Percentiles rank a stretch among this genome's conserved stretches.
phyloP scores from a whole-genome alignment of 1,140 invertebrate species.

The Leguminivora glycinivorella region DNA sequence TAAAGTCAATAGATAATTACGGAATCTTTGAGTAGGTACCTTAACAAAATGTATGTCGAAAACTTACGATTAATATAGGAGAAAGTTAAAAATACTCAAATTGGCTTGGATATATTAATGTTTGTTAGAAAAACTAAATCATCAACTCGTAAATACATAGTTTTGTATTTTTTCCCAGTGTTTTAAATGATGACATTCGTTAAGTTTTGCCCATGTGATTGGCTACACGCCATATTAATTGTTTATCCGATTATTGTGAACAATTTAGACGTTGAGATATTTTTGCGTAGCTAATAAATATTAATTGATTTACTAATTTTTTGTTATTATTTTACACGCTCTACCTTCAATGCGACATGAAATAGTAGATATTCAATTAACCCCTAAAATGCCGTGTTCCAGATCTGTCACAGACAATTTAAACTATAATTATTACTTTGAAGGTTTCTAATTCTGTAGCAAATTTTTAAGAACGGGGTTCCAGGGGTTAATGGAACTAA shows the following conservation, averaged over 20 bases:
- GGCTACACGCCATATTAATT: neutral
- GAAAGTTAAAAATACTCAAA: conserved; percentile 50
- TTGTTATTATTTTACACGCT: conserved; percentile 35
- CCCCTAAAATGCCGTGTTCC: too few species aligned
- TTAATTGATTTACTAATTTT: conserved; percentile 33
- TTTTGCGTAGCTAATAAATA: conserved; percentile 45
- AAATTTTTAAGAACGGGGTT: too few species aligned
- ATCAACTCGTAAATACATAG: neutral
- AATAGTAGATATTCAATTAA: too few species aligned
- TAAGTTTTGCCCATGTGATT: neutral
- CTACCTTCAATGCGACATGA: too few species aligned
- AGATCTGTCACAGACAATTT: too few species aligned
- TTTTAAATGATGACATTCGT: conserved; percentile 11
- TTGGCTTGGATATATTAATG: neutral
- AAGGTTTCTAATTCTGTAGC: too few species aligned
- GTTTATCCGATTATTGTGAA: conserved; percentile 11
- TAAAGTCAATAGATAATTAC: neutral
- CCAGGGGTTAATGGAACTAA: too few species aligned
- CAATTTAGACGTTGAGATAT: conserved; percentile 31
- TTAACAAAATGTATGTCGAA: neutral
- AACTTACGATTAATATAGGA: conserved; percentile 32
- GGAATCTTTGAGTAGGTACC: neutral
- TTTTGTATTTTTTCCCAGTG: neutral
- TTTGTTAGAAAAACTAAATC: neutral
- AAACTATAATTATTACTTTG: too few species aligned